A percentile compares a stretch with the other conserved stretches of the same genome.
Evolutionary conservation across 2,113 vertebrate genomes (phyloP).

Genomic region (Anhinga rufa): DNA sequence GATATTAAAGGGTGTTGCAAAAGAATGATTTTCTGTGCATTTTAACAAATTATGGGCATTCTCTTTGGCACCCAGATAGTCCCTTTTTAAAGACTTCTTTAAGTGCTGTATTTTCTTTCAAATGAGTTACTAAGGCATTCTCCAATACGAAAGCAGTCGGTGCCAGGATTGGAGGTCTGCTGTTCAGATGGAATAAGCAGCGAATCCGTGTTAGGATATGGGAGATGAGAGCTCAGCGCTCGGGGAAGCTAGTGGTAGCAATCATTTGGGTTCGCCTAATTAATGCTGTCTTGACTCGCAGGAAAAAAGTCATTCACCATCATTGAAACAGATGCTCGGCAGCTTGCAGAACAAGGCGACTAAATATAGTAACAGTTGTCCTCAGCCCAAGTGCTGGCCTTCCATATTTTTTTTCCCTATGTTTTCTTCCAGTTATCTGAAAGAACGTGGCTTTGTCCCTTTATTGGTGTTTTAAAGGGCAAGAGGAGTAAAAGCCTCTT

Average conservation of each 20-base stretch:
- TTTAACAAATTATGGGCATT: not conserved
- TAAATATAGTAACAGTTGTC: constrained; percentile 59
- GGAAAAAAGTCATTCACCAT: not conserved
- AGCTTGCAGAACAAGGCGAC: constrained; percentile 31
- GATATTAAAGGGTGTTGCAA: not conserved
- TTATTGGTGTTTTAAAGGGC: constrained; percentile 25
- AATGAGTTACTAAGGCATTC: not conserved
- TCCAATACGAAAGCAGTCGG: not conserved
- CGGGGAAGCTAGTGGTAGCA: not conserved
- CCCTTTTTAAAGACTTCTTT: not conserved
- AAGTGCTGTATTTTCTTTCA: not conserved
- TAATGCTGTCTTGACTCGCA: not conserved
- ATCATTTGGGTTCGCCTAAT: constrained; percentile 18
- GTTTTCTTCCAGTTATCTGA: not conserved
- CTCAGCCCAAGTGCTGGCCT: constrained; percentile 17
- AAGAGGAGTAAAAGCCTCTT: constrained; percentile 30
- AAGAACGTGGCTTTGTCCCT: not conserved
- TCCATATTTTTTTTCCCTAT: not conserved
- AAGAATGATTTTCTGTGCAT: not conserved
- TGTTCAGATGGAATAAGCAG: not conserved
- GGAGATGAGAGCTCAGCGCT: not conserved
- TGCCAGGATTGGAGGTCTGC: not conserved
- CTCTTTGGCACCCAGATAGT: not conserved
- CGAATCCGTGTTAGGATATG: not conserved
- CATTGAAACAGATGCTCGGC: constrained; percentile 7